Evolutionary conservation across 2,797 vertebrate species (phyloP).

Genomic region (Scomberomorus guttatus): DNA sequence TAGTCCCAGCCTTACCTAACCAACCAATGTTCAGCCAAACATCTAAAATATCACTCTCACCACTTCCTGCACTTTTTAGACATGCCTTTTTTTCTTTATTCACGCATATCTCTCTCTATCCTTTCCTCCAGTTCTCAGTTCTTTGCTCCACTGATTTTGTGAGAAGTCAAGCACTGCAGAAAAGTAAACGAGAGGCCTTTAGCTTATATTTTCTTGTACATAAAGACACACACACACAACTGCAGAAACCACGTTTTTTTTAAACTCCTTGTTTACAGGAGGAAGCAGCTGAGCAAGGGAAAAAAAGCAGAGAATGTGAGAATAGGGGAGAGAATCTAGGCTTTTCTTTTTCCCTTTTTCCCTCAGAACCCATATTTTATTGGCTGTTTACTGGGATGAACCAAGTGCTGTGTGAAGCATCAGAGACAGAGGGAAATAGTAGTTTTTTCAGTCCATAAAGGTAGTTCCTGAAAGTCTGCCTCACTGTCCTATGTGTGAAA

Average conservation of each 20-base stretch:
- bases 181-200: constrained; percentile 37
- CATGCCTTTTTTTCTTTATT: constrained; percentile 15
- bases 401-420: constrained; percentile 6
- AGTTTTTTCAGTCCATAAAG: constrained; percentile 20
- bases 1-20: constrained; percentile 61
- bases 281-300: constrained; percentile 9
- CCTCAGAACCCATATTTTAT: constrained; percentile 17
- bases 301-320: background rate
- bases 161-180: constrained; percentile 32
- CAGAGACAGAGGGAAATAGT: background rate
- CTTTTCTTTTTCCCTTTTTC: constrained; percentile 3
- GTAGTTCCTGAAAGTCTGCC: constrained; percentile 16
- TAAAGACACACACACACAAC: constrained; percentile 5
- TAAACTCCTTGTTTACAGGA: constrained; percentile 36
- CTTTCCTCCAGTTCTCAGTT: constrained; percentile 17
- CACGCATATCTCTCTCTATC: constrained; percentile 11
- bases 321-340: background rate
- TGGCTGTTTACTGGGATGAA: constrained; percentile 35
- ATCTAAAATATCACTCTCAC: constrained; percentile 66
- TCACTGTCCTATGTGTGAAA: constrained; percentile 13
- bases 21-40: constrained; percentile 67
- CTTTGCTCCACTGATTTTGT: constrained; percentile 26
- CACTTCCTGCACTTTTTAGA: constrained; percentile 61
- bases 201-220: constrained; percentile 17
- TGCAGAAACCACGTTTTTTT: constrained; percentile 4